phyloP scores from a whole-genome alignment of 2,888 invertebrate genomes.

The Iselma pallidipennis region DNA sequence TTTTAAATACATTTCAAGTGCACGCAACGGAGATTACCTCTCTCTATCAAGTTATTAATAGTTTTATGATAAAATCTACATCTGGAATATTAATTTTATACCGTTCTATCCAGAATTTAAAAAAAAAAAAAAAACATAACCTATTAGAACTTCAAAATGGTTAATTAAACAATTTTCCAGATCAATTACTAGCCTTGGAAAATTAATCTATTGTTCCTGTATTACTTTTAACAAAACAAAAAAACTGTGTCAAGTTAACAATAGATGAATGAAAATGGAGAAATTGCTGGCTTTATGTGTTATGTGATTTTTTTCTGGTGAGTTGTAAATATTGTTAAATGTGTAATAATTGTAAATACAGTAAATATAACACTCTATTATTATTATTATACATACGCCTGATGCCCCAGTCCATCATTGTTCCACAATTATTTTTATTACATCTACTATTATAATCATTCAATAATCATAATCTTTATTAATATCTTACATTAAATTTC shows the following conservation, averaged over 20 bases:
- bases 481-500: no score
- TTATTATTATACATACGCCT: slow-evolving; percentile 64
- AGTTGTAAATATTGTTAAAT: no score
- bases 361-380: background rate
- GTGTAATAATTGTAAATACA: background rate
- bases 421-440: slow-evolving; percentile 34
- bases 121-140: no score
- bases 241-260: background rate
- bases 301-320: no score
- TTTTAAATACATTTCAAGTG: background rate
- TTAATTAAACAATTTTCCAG: background rate
- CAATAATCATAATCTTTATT: background rate
- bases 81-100: background rate
- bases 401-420: slow-evolving; percentile 76
- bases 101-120: no score
- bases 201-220: slow-evolving; percentile 2
- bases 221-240: no score
- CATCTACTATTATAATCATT: background rate
- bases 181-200: background rate
- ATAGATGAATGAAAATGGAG: no score
- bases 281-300: no score
- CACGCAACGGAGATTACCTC: background rate
- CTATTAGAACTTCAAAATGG: no score
- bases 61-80: background rate
- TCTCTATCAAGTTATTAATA: slow-evolving; percentile 1